Evolutionary conservation across 2,888 invertebrate species (phyloP).

Genomic region (Dilophus febrilis): DNA sequence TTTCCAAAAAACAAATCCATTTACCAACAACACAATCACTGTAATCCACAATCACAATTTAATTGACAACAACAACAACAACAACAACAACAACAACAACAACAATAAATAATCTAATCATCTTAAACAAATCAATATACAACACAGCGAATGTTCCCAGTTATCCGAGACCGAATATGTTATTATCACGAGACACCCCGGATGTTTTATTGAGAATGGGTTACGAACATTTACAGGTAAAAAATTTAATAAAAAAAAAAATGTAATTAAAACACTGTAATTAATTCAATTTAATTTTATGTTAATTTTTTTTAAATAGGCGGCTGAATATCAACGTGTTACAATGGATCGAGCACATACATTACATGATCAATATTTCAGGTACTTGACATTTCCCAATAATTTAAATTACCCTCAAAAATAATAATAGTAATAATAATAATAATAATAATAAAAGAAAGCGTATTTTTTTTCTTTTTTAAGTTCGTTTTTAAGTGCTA

Average conservation of each 20-base stretch:
- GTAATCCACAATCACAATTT: too few species aligned
- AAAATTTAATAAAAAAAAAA: too few species aligned
- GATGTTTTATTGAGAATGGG: conserved; percentile 31
- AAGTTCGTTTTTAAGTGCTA: too few species aligned
- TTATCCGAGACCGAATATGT: conserved; percentile 33
- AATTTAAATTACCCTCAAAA: too few species aligned
- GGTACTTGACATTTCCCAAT: conserved; percentile 21
- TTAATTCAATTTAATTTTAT: background rate
- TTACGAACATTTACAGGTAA: conserved; percentile 32
- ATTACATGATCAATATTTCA: conserved; percentile 30
- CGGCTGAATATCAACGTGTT: conserved; percentile 31
- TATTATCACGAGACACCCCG: conserved; percentile 31
- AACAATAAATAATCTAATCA: background rate
- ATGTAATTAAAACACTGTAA: background rate
- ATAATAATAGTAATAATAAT: too few species aligned
- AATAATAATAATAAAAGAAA: too few species aligned
- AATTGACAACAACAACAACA: too few species aligned
- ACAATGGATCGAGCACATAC: conserved; percentile 18
- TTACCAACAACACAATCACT: too few species aligned
- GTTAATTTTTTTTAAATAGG: conserved; percentile 24
- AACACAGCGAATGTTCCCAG: conserved; percentile 30
- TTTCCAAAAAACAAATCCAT: too few species aligned
- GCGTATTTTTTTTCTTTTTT: too few species aligned
- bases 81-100: background rate
- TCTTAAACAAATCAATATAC: conserved; percentile 4